Conservation (phyloP, 2,113 vertebrate species). For the Galbula dea region DNA sequence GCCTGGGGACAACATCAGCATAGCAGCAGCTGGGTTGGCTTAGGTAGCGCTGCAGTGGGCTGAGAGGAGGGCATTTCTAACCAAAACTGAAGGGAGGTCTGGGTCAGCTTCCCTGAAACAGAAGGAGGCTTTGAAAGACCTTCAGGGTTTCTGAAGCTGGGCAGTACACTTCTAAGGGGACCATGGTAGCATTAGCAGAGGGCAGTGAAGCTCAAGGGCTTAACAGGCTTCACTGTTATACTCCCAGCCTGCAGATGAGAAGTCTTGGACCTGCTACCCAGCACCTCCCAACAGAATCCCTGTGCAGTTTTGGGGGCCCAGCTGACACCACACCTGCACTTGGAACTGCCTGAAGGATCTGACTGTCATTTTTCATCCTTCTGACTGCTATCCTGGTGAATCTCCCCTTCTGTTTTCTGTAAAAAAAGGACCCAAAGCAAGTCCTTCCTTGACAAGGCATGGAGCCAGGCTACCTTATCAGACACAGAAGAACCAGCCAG, state of each 20-base stretch:
- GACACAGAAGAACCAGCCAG: neutral
- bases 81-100: fast-evolving
- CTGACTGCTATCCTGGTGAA: neutral
- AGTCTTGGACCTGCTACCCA: neutral
- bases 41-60: fast-evolving
- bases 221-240: neutral
- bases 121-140: neutral
- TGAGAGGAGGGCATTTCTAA: neutral
- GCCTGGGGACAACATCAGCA: neutral
- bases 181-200: fast-evolving
- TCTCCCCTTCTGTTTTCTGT: neutral
- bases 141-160: neutral
- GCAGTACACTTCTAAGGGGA: neutral
- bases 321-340: fast-evolving
- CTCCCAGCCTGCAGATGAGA: neutral
- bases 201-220: neutral
- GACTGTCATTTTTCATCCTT: neutral
- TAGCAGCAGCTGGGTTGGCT: neutral
- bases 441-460: neutral
- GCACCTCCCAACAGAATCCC: neutral
- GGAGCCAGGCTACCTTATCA: constrained; percentile 17
- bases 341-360: neutral
- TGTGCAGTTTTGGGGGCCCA: fast-evolving
- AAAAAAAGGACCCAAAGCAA: neutral
- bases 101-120: neutral